Percentiles rank a stretch among this genome's conserved stretches.
phyloP scores from a whole-genome alignment of 2,113 vertebrate genomes.

The Mellivora capensis region DNA sequence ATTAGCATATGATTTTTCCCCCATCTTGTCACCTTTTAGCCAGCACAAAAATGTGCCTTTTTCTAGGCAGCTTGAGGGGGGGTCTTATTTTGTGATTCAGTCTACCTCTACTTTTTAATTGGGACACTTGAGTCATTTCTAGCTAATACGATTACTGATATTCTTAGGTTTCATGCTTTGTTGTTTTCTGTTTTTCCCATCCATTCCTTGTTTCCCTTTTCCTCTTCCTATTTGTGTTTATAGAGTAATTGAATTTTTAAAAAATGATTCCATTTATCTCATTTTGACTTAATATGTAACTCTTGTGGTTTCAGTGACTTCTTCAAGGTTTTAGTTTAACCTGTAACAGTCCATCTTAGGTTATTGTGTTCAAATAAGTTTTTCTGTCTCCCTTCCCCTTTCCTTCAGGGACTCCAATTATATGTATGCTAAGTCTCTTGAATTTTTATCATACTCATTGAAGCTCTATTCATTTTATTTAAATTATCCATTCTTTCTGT shows the following conservation, averaged over 20 bases:
- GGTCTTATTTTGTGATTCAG: neutral
- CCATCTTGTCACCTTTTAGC: neutral
- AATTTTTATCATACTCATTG: neutral
- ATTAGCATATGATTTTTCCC: neutral
- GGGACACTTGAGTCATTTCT: neutral
- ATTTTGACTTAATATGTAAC: neutral
- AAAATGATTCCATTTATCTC: neutral
- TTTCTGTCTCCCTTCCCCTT: neutral
- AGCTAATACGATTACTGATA: neutral
- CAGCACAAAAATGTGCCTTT: neutral
- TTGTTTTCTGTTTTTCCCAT: neutral
- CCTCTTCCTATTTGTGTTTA: neutral
- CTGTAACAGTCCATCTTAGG: neutral
- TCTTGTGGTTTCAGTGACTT: neutral
- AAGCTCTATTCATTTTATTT: neutral
- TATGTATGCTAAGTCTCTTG: neutral
- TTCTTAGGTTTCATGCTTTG: neutral
- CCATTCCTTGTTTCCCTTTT: neutral
- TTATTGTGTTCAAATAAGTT: neutral
- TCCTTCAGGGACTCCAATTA: neutral
- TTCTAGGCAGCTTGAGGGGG: neutral
- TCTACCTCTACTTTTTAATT: neutral
- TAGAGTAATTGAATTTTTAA: neutral
- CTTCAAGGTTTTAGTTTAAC: neutral
- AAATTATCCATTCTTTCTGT: neutral